Evolutionary conservation across 2,113 vertebrate genomes (phyloP), one percentile per base, ranked within the genome.

Genomic region (Ptyas mucosa): DNA sequence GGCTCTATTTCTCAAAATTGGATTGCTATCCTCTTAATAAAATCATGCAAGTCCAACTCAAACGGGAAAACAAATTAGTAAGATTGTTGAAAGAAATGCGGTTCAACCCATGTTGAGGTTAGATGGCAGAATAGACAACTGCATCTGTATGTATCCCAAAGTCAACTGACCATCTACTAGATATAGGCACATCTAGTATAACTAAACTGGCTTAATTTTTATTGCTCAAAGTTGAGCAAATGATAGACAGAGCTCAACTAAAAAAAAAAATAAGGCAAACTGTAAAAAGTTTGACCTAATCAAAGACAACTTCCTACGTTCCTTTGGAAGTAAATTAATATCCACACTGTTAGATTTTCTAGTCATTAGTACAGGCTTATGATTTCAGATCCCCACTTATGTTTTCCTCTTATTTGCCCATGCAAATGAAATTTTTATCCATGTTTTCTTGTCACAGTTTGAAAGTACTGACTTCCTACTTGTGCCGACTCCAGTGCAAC

Each of bases 1-100:
- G 15, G 20, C 21, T 93, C 23, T 15, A 34, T 29, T 88, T 85
- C 15, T 39, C 23, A 94, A 90, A 92, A 8, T 43, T 81, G 75
- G 18, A 81, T 81, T 43, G 18, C 75, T 21, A 43, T 81, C 2
- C 34, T 81, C 39, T 81, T 3, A 23, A 39, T 2, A 49, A 1
- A 91, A 34, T 91, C 90, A 89, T 89, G 2, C 52, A 90, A 1
- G 89, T 57, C 1, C 89, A 93, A 75, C 86, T 91, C 91, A 88
- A 53, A 69, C 34, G 88, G 10, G 53, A 86, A 89, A 81, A 89
- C 15, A 34, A 58, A 92, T 34, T 53, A 23, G 34, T 12, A 23
- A 18, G 12, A 85, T 43, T 58, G 54, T 34, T 91, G 91, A 87
- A 55, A 86, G 3, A 12, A 88, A 7, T 43, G 20, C 85, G 1